A percentile compares a stretch with the other conserved stretches of the same genome.
Conservation (phyloP, 2,113 vertebrate species). For the Phrynocephalus versicolor region DNA sequence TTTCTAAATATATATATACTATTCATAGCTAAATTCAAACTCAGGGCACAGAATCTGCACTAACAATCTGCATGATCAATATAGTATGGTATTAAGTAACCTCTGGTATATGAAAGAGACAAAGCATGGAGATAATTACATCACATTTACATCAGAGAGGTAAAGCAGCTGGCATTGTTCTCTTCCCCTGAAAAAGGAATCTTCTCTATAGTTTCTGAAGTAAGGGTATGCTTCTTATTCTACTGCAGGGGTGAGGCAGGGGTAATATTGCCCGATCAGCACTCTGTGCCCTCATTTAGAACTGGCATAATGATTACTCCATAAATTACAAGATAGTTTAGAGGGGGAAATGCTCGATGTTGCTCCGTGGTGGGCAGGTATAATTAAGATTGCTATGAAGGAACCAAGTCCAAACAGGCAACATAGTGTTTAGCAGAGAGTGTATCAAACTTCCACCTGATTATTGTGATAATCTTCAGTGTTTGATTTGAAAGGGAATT, state of each 20-base stretch:
- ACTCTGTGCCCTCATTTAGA: background rate
- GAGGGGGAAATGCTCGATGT: background rate
- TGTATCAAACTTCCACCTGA: background rate
- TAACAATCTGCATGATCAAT: too few species aligned
- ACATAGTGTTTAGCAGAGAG: background rate
- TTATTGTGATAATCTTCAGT: background rate
- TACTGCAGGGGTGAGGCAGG: too few species aligned
- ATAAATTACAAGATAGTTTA: background rate
- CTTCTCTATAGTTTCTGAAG: too few species aligned
- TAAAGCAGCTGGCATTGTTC: background rate
- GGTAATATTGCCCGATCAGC: background rate
- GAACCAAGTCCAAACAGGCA: background rate
- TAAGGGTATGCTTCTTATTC: too few species aligned
- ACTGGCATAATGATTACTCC: background rate
- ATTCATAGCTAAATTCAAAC: too few species aligned
- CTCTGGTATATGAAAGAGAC: background rate
- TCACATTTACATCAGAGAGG: background rate
- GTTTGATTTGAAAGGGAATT: background rate
- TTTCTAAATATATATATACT: too few species aligned
- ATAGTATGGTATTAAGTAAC: too few species aligned
- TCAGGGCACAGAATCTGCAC: too few species aligned
- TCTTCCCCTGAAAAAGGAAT: background rate
- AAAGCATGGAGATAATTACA: background rate
- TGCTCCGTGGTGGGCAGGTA: background rate
- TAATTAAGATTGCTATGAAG: background rate